Base-by-base conservation (phyloP, 2,888 invertebrate genomes). In the Coelinius sp. region DNA sequence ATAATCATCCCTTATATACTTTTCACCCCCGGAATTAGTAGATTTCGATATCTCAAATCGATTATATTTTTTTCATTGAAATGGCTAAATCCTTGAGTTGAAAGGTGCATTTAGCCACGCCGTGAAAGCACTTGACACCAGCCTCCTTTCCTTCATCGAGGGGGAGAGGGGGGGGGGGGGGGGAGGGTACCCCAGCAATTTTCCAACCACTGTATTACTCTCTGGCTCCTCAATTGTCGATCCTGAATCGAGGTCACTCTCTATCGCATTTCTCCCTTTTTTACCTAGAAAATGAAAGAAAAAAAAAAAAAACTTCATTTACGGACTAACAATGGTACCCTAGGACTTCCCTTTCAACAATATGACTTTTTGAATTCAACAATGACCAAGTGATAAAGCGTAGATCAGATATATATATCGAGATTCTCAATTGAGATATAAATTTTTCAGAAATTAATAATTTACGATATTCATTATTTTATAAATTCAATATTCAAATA, bases 221-320 rank as follows among this genome's bases (percentile, higher is more conserved):
- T 59, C 59, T 59, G 59, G 31, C 59, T 25, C 31, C 44, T 70
- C 70, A 56, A 70, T 65, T 38, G 22, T 70, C 64, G 64, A 65
- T 70, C 64, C 3, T 56, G 56, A 70, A 65, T 70, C 49, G 65
- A 44, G 70, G 70, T 70, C 56, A 65, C 25, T 70, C 64, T 69
- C 25, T 63, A 10, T 20, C n/a, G 53, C 53, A n/a, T 27, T 27
- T 53, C 53, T 25, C 27, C n/a, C 53, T 53, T 53, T 41, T 41
- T 59, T n/a, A 35, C 59, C 17, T 7, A 24, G 25, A 53, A 25
- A 27, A 59, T 59, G 20, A 20, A 31, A 14, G n/a, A 20, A 8
- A 8, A 27, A 56, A 31, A 59, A 31, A 8, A 27, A 56, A 31
- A 59, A 31, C 17, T 31, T 17, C 35, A 25, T 31, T 59, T 59